Evolutionary conservation across 2,888 invertebrate species (phyloP), one percentile per base, ranked within the genome.

Genomic region (Chesias legatella): DNA sequence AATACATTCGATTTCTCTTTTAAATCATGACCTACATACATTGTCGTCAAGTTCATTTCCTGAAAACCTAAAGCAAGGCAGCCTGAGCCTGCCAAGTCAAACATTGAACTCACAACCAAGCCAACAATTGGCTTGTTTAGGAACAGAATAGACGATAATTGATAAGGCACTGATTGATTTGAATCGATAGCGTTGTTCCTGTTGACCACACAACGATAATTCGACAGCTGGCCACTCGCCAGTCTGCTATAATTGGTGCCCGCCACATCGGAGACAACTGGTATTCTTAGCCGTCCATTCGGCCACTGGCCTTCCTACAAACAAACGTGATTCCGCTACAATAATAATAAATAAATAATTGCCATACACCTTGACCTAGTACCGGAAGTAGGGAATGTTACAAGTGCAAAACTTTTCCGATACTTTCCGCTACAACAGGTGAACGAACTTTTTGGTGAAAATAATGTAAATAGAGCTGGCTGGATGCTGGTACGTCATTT

Each of bases 171-270:
- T 78, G 79, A 84, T 82, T 73, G 78, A 81, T 80, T 49, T 60
- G 56, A 63, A 73, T 76, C 70, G 73, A 79, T 79, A 73, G 67
- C 64, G 65, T 63, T 69, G 78, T 79, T 79, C 70, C 78, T 77
- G 72, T 71, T 75, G 67, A 75, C 65, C 70, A 72, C 71, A 67
- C 70, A 69, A 61, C 62, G 67, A 60, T 62, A 60, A 60, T 83
- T 85, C 80, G 79, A 63, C 77, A 60, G 64, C 91, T 94, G 94
- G 94, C 94, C 86, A 48, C 60, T 52, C 74, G 92, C 94, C 94
- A 94, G 93, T 91, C 90, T 91, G 91, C 94, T 94, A 94, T 94
- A 94, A 94, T 94, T 94, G 94, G 94, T 92, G 92, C 93, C 94
- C 90, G 88, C 86, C 85, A 90, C 69, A 75, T 67, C 73, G 89